A percentile compares a stretch with the other conserved stretches of the same genome.
Evolutionary conservation across 2,888 invertebrate species (phyloP).

Genomic region (Lymantria monacha): DNA sequence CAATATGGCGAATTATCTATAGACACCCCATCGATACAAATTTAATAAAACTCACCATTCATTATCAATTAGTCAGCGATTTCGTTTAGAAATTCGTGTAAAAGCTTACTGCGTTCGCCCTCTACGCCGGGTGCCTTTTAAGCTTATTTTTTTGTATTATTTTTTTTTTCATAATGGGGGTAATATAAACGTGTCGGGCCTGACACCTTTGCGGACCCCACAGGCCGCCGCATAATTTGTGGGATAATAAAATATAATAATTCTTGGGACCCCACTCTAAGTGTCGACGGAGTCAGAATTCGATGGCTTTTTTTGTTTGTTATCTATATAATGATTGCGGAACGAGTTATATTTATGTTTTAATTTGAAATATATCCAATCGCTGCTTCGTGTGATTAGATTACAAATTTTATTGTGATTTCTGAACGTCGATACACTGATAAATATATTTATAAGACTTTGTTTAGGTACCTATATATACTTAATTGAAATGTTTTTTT

Average conservation of each 20-base stretch:
- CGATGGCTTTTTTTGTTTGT: constrained; percentile 33
- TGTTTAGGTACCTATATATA: no score
- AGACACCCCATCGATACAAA: constrained; percentile 57
- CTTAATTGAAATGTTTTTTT: no score
- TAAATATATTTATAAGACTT: no score
- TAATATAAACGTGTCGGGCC: constrained; percentile 75
- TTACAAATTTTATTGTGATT: not conserved
- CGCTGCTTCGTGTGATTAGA: constrained; percentile 16
- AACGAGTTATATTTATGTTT: constrained; percentile 38
- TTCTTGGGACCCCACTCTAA: constrained; percentile 41
- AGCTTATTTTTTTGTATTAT: constrained; percentile 52
- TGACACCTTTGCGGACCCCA: constrained; percentile 79
- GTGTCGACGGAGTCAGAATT: constrained; percentile 42
- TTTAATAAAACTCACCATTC: constrained; percentile 58
- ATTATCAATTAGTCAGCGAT: constrained; percentile 77
- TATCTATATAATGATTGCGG: constrained; percentile 30
- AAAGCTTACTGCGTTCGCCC: constrained; percentile 54
- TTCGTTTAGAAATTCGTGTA: constrained; percentile 58
- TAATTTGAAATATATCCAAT: constrained; percentile 24
- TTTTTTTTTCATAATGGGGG: constrained; percentile 68
- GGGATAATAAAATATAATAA: constrained; percentile 75
- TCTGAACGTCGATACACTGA: not conserved
- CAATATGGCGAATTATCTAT: constrained; percentile 24
- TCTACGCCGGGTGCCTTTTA: constrained; percentile 59
- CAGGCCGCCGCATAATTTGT: constrained; percentile 71